phyloP scores from a whole-genome alignment of 2,797 vertebrate species.

The Dromococcyx pavoninus region DNA sequence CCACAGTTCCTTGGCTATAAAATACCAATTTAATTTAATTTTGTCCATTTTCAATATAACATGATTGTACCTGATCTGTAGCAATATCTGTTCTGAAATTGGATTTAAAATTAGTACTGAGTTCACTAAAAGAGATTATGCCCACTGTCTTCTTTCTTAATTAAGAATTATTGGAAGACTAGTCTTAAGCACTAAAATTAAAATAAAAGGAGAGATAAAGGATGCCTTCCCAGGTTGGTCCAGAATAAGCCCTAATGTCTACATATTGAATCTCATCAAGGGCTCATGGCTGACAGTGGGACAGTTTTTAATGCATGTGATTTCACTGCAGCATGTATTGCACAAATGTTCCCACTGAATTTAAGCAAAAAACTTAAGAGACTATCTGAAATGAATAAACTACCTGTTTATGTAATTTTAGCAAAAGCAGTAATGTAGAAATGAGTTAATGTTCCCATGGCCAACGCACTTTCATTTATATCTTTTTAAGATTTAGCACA shows the following conservation, averaged over 20 bases:
- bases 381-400: neutral
- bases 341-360: neutral
- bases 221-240: neutral
- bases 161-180: neutral
- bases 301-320: neutral
- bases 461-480: neutral
- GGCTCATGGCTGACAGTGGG: neutral
- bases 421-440: neutral
- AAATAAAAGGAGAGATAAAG: neutral
- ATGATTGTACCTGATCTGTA: neutral
- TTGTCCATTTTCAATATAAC: neutral
- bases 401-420: neutral
- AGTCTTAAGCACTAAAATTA: neutral
- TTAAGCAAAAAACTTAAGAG: neutral
- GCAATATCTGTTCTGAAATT: neutral
- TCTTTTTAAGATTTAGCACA: neutral
- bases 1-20: neutral
- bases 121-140: neutral
- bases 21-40: neutral
- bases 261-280: neutral
- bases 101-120: neutral
- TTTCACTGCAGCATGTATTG: neutral
- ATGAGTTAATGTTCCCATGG: neutral
- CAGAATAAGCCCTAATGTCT: neutral
- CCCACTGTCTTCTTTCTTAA: neutral